Evolutionary conservation across 2,113 vertebrate species (phyloP), one percentile per base, ranked within the genome.

Genomic region (Phalacrocorax brasilianus): DNA sequence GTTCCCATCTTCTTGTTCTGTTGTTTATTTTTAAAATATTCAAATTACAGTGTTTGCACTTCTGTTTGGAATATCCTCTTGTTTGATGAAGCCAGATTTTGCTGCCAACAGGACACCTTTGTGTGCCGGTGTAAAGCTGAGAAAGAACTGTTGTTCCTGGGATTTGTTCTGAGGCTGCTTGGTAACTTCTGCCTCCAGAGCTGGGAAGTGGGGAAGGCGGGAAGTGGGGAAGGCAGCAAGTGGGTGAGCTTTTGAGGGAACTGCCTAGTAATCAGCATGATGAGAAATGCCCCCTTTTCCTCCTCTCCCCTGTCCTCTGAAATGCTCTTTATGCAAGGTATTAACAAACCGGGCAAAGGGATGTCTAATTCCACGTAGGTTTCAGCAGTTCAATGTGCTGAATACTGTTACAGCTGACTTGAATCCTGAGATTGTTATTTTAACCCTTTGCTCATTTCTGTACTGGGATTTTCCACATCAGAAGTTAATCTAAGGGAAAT

Each of bases 341-440:
- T 92, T 62, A 88, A 66, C 91, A 93, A 87, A 91, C 85, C 53
- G 77, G 94, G 89, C 89, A 95, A 89, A 94, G 81, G 66, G 92
- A 93, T 55, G 93, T 83, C 81, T 96, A 93, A 97, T 96, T 94
- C 87, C 63, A 78, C 6, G 8, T 59, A 95, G 94, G 91, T 95
- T 96, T 95, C 89, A 95, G 94, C 84, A 91, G 85, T 89, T 91
- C 91, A 70, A 17, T 66, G 74, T 95, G 81, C 84, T 95, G 94
- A 73, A 97, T 93, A 85, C 73, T 88, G 96, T 94, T 95, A 97
- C 94, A 95, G 89, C 86, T 95, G 92, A 97, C 92, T 95, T 97
- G 94, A 95, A 96, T 91, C 85, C 72, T 32, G 80, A 97, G 94
- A 94, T 85, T 95, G 95, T 92, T 97, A 70, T 85, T 93, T 97